Base-by-base conservation (phyloP, 2,113 vertebrate genomes). In the Cyprinodon brontotheroides region DNA sequence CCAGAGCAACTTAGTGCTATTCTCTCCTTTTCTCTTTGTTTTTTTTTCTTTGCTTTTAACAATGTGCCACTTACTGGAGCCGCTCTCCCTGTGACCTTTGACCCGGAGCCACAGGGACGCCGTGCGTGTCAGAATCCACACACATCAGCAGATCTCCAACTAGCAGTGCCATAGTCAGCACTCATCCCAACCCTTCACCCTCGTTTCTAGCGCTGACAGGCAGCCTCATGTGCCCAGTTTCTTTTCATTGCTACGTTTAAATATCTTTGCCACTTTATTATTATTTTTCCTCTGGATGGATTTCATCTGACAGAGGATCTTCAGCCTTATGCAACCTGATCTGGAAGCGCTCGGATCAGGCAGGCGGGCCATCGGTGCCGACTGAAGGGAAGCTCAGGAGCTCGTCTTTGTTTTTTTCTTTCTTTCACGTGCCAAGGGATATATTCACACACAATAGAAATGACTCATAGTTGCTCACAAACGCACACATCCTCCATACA, bases 1-100 rank as follows among this genome's bases (percentile, higher is more conserved):
- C 88, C 86, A 79, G 89, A 87, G 90, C 89, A 88, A 89, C 93
- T 89, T 89, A 83, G 86, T 90, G 80, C 90, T 92, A 83, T 88
- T 85, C 88, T 81, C 81, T 72, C 86, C 87, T 4, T 70, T 63
- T 61, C 66, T 36, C 73, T 78, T 74, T 70, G 62, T 86, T 2
- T 65, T 47, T 47, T 59, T 74, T 47, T 71, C 80, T 81, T 76
- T 72, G 43, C 62, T 86, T 89, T 87, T 82, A 82, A 77, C 69
- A 75, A 72, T 63, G 3, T 88, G 86, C 90, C 80, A 88, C 84
- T 85, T 75, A 85, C 72, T 60, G 70, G n/a, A 61, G 78, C 71
- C 72, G 63, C 74, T 72, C 66, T 70, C 70, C 74, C 85, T 87
- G 76, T 72, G 77, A 85, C 80, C 83, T 69, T 71, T 86, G 75